These are phyloP conservation scores for Phalacrocorax carbo DNA, from an alignment of 2,113 vertebrate genomes.

Conservation along the genomic window DNA sequence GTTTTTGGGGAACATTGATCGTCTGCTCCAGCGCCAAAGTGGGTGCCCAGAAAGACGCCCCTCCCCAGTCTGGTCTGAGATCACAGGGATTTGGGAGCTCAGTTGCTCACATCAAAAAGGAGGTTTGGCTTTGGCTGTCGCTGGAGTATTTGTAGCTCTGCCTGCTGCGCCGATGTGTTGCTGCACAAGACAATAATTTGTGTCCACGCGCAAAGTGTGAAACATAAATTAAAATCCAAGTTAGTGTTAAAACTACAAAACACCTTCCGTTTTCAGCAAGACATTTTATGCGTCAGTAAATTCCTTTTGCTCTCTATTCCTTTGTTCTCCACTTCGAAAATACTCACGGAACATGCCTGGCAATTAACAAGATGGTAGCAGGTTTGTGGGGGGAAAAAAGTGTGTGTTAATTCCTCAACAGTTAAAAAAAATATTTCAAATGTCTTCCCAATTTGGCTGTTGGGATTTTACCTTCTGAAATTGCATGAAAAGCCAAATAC, in stretches of 20 bases:
- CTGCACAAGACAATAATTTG: background rate
- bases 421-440: background rate
- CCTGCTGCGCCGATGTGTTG: background rate
- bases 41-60: background rate
- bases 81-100: background rate
- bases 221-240: background rate
- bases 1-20: accelerated
- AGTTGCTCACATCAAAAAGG: background rate
- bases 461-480: constrained; percentile 17
- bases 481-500: background rate
- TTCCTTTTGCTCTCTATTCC: background rate
- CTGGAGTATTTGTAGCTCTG: background rate
- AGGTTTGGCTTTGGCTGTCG: background rate
- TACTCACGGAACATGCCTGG: background rate
- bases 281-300: background rate
- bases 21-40: accelerated
- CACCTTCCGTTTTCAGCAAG: background rate
- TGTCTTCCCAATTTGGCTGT: background rate
- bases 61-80: background rate
- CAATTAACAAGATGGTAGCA: background rate
- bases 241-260: background rate
- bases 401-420: background rate
- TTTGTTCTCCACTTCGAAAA: constrained; percentile 8
- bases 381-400: background rate
- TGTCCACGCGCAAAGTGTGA: background rate